These are phyloP conservation scores for Peromyscus californicus DNA, from an alignment of 2,113 vertebrate genomes.

Conservation along the genomic window DNA sequence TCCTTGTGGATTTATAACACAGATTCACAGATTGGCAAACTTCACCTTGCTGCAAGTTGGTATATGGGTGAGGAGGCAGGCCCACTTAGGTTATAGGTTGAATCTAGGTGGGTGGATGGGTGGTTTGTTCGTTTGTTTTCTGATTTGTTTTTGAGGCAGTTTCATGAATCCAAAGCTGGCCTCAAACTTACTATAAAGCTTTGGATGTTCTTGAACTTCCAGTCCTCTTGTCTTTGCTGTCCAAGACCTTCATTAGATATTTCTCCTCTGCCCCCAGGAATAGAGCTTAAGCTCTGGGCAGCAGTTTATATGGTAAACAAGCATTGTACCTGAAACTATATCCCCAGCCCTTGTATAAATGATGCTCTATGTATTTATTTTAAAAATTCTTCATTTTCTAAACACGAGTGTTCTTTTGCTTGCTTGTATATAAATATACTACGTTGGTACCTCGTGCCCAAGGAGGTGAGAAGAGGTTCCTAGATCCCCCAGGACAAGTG, in stretches of 20 bases:
- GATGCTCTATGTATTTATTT: neutral
- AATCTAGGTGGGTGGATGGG: neutral
- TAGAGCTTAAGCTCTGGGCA: neutral
- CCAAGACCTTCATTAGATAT: neutral
- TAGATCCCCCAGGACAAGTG: neutral
- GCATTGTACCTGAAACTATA: neutral
- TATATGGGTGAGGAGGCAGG: neutral
- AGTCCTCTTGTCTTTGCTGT: neutral
- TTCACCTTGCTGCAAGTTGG: neutral
- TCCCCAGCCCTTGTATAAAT: neutral
- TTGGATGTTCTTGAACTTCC: neutral
- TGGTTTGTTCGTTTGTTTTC: neutral
- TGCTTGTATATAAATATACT: neutral
- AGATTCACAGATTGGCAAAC: fast-evolving
- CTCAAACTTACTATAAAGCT: neutral
- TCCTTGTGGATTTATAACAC: neutral
- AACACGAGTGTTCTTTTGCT: neutral
- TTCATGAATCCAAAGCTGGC: neutral
- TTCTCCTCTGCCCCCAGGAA: neutral
- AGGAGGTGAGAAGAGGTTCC: neutral
- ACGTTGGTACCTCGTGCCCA: neutral
- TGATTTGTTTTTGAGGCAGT: neutral
- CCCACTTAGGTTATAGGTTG: too few species aligned
- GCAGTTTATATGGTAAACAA: neutral
- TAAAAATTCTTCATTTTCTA: neutral